Evolutionary conservation across 2,888 invertebrate species (phyloP), one percentile per base, ranked within the genome.

Genomic region (Phengaris arion): DNA sequence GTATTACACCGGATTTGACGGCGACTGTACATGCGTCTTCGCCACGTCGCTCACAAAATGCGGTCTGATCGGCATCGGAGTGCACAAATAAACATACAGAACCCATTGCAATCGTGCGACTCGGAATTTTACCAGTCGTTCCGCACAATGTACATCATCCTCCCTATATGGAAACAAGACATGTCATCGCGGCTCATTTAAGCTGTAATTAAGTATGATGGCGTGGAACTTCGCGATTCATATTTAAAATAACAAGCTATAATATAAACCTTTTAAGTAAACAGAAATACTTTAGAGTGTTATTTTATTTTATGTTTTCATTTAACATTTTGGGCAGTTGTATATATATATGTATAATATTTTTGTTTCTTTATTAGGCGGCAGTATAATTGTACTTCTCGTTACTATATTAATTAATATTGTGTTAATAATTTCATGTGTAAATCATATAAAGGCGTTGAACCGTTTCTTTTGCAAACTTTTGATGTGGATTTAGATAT

Each of bases 201-300:
- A n/a, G 45, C 7, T 45, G n/a, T 46, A 68, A 68, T 68, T 68
- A 46, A 68, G 68, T 68, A 6, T 46, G 46, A 68, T 68, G 68
- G 46, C 35, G 2, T 8, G 22, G 13, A 68, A 68, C 46, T 8
- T 68, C 68, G 12, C 3, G 15, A 68, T 35, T 2, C 35, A 46
- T 68, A 68, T 68, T 46, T 68, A 1, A 68, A 68, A 59, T 59
- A 59, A 22, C 10, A 59, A 22, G 59, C 22, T 59, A 22, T 59
- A 59, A 59, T 59, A 59, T 5, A 59, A 22, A 1, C 22, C 22
- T 59, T 59, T 10, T 59, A 10, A 4, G 35, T 35, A 35, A 35
- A 35, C 35, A 59, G 22, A 22, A 59, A 59, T 6, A 2, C 35
- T 35, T 35, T 35, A 35, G 22, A n/a, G 4, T 22, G 10, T 10